Evolutionary conservation across 2,797 vertebrate genomes (phyloP).

Genomic region (Acanthopagrus latus): DNA sequence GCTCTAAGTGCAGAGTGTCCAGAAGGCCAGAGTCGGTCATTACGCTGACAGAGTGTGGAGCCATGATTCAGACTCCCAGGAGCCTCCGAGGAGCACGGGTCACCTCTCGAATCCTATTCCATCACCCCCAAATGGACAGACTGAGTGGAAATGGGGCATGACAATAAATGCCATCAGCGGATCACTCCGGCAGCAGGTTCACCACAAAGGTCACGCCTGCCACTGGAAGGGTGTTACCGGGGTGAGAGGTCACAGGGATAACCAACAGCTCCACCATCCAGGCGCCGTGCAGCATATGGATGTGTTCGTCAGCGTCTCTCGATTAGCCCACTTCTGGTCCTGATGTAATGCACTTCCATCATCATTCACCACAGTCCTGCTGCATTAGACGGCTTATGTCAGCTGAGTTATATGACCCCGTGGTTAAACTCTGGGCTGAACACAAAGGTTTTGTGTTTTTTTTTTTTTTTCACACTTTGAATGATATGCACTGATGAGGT

Average conservation of each 20-base stretch:
- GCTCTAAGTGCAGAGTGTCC: constrained; percentile 49
- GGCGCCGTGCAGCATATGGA: constrained; percentile 59
- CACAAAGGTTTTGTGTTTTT: constrained; percentile 39
- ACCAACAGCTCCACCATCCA: constrained; percentile 39
- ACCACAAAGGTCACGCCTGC: constrained; percentile 70
- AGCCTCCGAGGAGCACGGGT: constrained; percentile 59
- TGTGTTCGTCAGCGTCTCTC: constrained; percentile 49
- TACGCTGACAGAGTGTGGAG: constrained; percentile 61
- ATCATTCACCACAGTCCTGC: constrained; percentile 35
- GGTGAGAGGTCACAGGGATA: constrained; percentile 73
- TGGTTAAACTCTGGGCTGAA: constrained; percentile 16
- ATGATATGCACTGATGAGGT: constrained; percentile 50
- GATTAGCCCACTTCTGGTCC: constrained; percentile 40
- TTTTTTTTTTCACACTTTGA: constrained; percentile 35
- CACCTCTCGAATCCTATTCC: constrained; percentile 71
- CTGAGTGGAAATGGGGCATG: constrained; percentile 74
- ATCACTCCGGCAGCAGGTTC: constrained; percentile 63
- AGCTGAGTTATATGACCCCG: constrained; percentile 34
- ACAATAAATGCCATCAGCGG: constrained; percentile 76
- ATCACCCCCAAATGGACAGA: constrained; percentile 75
- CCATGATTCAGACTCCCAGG: constrained; percentile 72
- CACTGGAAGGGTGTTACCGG: constrained; percentile 58
- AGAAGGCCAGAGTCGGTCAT: constrained; percentile 66
- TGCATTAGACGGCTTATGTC: constrained; percentile 37
- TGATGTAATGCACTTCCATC: constrained; percentile 48